Evolutionary conservation across 2,888 invertebrate species (phyloP).

Genomic region (Phortica magna): DNA sequence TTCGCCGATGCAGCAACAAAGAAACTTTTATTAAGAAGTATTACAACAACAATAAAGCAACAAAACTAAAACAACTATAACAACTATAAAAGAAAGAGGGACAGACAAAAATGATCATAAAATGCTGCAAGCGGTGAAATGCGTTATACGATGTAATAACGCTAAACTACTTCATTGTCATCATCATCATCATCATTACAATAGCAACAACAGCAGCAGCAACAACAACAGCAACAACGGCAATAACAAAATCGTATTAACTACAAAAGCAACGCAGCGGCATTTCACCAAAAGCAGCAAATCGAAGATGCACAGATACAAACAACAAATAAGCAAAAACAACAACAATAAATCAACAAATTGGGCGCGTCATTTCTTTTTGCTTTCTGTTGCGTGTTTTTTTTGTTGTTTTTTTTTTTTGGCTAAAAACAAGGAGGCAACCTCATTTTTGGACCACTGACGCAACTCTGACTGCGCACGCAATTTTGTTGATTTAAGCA

Average conservation of each 20-base stretch:
- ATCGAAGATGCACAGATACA: not conserved
- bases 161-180: slow-evolving; percentile 5
- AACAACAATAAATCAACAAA: not conserved
- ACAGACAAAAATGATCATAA: not conserved
- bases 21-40: not conserved
- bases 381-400: not conserved
- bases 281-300: slow-evolving; percentile 3
- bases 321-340: not conserved
- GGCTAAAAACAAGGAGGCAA: not conserved
- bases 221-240: not conserved
- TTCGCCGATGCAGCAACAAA: not conserved
- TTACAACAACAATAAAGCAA: not conserved
- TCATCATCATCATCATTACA: slow-evolving; percentile 2
- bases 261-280: not conserved
- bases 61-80: not conserved
- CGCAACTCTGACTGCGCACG: slow-evolving; percentile 1
- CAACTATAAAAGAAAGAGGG: not conserved
- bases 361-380: slow-evolving; percentile 7
- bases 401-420: slow-evolving; percentile 9
- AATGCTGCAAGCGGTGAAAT: slow-evolving; percentile 22
- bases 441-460: slow-evolving; percentile 14
- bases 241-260: not conserved
- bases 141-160: slow-evolving; percentile 13
- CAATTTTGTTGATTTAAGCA: slow-evolving; percentile 5
- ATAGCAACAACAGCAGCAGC: not conserved